Percentiles rank a stretch among this genome's conserved stretches.
These are phyloP conservation scores for Daboia siamensis DNA, from an alignment of 2,113 vertebrate genomes.

Conservation along the genomic window DNA sequence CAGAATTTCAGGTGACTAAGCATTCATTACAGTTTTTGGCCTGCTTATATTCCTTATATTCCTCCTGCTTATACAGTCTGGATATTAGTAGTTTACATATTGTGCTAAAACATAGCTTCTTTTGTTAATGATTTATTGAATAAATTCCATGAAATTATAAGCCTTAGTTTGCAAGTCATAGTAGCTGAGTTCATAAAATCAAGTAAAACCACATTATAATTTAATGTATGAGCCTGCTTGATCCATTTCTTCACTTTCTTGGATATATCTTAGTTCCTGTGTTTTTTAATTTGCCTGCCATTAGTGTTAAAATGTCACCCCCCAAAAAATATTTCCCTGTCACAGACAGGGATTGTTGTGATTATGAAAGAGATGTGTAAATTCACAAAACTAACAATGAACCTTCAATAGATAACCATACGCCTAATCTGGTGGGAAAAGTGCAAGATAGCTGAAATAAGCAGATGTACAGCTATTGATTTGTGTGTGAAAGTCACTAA, in stretches of 20 bases:
- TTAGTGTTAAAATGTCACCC: background rate
- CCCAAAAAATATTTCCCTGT: background rate
- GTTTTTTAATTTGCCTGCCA: background rate
- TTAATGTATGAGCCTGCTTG: background rate
- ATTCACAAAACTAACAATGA: background rate
- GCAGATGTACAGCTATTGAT: background rate
- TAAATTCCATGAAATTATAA: background rate
- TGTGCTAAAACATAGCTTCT: background rate
- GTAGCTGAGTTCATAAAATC: background rate
- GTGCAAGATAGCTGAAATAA: background rate
- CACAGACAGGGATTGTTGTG: background rate
- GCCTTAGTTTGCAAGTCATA: background rate
- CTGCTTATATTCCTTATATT: background rate
- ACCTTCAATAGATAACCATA: background rate
- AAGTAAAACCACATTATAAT: background rate
- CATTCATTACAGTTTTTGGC: background rate
- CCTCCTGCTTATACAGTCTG: background rate
- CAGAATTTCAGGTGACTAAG: background rate
- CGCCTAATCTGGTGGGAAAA: background rate
- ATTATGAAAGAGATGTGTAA: background rate
- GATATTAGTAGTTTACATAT: background rate
- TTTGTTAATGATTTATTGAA: background rate
- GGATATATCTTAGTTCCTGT: background rate
- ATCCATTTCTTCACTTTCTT: background rate
- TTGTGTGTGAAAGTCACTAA: background rate